Base-by-base conservation (phyloP, 1,140 invertebrate species). In the Cepaea nemoralis region DNA sequence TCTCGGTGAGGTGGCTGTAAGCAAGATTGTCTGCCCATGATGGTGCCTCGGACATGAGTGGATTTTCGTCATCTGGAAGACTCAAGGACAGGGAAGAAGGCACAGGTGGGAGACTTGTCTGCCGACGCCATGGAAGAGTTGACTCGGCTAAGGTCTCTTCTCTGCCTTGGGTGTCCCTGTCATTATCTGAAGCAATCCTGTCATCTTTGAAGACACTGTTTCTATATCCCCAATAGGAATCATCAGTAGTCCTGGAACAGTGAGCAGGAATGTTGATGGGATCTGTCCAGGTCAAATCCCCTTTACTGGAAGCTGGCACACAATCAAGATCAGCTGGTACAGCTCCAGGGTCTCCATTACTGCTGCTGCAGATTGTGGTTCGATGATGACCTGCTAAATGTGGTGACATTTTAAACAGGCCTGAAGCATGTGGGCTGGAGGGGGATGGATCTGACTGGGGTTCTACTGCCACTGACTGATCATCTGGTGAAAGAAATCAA, bases 1-100 rank as follows among this genome's bases (percentile, higher is more conserved):
- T 83, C 66, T 89, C 89, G 27, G 85, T 87, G 3, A 90, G 81
- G 67, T 87, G 86, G 63, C 85, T 85, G 75, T 90, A 91, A 24
- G 88, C 85, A 45, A 88, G 70, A 81, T 90, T 91, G 78, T 88
- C 86, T 24, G 88, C 89, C 90, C 90, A 91, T 37, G 90, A 88
- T 8, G 90, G 90, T 5, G 86, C 85, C 66, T 89, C 86, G 12
- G 88, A 85, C 55, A 87, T 82, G 2, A 86, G 74, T 6, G 90
- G 89, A n/a, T 82, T 79, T 48, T 88, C 87, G 71, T 90, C 87
- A 71, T 88, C 85, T 0, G 87, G 87, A 45, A 88, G 83, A 42
- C 77, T 84, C 40, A 86, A 76, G 14, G 85, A 85, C 0, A 83
- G 48, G 12, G 85, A 81, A 22, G 85, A 86, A 0, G 86, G 83